Conservation (phyloP, 2,888 invertebrate species). For the Eupithecia vulgata region DNA sequence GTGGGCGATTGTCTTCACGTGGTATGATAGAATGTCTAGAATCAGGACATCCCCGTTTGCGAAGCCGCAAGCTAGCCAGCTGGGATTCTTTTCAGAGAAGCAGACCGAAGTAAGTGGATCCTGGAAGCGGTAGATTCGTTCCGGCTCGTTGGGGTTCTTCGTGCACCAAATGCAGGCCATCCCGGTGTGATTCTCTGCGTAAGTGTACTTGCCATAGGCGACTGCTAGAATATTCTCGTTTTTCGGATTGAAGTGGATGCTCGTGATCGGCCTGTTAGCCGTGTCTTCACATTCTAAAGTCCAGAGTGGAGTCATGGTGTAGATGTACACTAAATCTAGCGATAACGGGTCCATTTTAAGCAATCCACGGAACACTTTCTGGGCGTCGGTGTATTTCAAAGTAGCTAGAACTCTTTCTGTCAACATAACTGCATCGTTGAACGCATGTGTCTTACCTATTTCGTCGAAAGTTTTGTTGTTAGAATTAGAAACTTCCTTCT, state of each 20-base stretch:
- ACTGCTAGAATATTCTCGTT: conserved; percentile 89
- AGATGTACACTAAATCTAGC: conserved; percentile 86
- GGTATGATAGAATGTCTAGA: conserved; percentile 86
- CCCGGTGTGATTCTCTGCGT: conserved; percentile 84
- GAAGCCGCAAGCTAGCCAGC: conserved; percentile 90
- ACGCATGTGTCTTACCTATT: conserved; percentile 67
- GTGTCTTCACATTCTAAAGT: conserved; percentile 82
- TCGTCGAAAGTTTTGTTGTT: conserved; percentile 62
- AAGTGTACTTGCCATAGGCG: conserved; percentile 88
- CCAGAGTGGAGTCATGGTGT: conserved; percentile 88
- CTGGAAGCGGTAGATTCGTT: conserved; percentile 86
- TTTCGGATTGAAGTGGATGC: conserved; percentile 87
- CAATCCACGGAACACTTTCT: conserved; percentile 88
- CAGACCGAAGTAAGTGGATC: conserved; percentile 87
- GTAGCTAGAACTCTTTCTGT: conserved; percentile 89
- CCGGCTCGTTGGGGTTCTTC: conserved; percentile 91
- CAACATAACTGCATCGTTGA: conserved; percentile 86
- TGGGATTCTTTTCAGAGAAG: conserved; percentile 88
- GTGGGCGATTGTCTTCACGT: conserved; percentile 78
- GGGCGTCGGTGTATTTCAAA: conserved; percentile 86
- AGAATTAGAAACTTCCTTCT: conserved; percentile 38
- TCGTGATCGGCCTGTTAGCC: conserved; percentile 82
- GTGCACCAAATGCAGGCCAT: conserved; percentile 90
- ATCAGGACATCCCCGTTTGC: conserved; percentile 88
- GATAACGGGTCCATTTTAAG: conserved; percentile 85